These are phyloP conservation scores for Hypanus sabinus DNA, from an alignment of 2,113 vertebrate genomes.

Conservation along the genomic window DNA sequence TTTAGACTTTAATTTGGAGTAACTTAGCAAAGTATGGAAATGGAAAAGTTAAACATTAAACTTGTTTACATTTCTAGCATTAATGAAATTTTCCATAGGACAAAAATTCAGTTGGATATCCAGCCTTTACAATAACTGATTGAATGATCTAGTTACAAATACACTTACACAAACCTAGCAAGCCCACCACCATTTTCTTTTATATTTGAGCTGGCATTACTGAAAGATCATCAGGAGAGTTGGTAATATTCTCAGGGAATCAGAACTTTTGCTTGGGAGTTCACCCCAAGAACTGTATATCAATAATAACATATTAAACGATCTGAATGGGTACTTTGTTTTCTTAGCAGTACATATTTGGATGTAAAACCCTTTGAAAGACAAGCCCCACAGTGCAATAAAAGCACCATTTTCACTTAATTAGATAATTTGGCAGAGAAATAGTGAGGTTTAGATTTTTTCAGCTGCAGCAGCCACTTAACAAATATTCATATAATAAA, in stretches of 20 bases:
- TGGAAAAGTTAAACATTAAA: neutral
- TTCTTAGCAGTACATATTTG: neutral
- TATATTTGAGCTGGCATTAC: neutral
- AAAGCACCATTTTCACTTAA: neutral
- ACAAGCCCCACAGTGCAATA: neutral
- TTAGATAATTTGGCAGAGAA: neutral
- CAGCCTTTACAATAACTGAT: neutral
- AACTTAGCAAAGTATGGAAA: neutral
- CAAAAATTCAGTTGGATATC: neutral
- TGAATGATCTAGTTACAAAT: neutral
- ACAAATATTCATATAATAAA: neutral
- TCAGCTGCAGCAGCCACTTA: neutral
- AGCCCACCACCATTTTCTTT: neutral
- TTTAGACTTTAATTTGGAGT: neutral
- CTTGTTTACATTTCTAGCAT: neutral
- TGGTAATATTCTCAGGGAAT: neutral
- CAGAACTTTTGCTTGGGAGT: neutral
- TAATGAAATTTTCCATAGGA: neutral
- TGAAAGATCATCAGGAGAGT: neutral
- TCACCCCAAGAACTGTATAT: neutral
- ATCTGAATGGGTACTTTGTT: neutral
- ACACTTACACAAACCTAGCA: neutral
- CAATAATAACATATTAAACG: neutral
- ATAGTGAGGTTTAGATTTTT: neutral
- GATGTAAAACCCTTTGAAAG: neutral